phyloP scores from a whole-genome alignment of 2,888 invertebrate genomes.

The Drosophila anomalata region DNA sequence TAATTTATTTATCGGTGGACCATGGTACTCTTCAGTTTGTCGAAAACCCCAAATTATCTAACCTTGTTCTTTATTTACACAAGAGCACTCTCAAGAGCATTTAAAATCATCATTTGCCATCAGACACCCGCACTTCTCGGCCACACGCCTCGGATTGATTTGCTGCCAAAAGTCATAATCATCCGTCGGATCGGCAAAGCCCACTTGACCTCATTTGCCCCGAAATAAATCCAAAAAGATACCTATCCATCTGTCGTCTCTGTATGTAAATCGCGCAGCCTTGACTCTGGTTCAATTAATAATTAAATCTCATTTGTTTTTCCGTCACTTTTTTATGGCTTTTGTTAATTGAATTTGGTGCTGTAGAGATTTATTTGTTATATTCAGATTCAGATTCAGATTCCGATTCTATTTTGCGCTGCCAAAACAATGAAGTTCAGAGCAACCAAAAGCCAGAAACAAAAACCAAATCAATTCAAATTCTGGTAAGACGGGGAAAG shows the following conservation, averaged over 20 bases:
- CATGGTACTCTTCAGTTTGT: slow-evolving; percentile 20
- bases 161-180: slow-evolving; percentile 45
- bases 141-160: slow-evolving; percentile 42
- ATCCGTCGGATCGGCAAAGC: slow-evolving; percentile 28
- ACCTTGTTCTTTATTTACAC: slow-evolving; percentile 41
- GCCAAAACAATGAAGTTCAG: not conserved
- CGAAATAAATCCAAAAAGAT: slow-evolving; percentile 39
- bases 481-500: slow-evolving; percentile 34
- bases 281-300: slow-evolving; percentile 75
- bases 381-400: not conserved
- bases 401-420: not conserved
- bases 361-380: slow-evolving; percentile 45
- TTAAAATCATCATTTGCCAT: slow-evolving; percentile 21
- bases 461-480: slow-evolving; percentile 41
- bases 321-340: slow-evolving; percentile 40
- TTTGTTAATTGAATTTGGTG: slow-evolving; percentile 62
- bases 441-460: not conserved
- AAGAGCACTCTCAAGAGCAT: slow-evolving; percentile 11
- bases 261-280: slow-evolving; percentile 57
- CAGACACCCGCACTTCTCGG: slow-evolving; percentile 39
- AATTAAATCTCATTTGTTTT: slow-evolving; percentile 63
- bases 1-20: slow-evolving; percentile 6
- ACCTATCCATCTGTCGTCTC: slow-evolving; percentile 20
- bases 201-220: slow-evolving; percentile 65
- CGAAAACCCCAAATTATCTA: not conserved